Percentiles rank a stretch among this genome's conserved stretches.
These are phyloP conservation scores for Periphyllus acericola DNA, from an alignment of 2,888 invertebrate species.

Conservation along the genomic window DNA sequence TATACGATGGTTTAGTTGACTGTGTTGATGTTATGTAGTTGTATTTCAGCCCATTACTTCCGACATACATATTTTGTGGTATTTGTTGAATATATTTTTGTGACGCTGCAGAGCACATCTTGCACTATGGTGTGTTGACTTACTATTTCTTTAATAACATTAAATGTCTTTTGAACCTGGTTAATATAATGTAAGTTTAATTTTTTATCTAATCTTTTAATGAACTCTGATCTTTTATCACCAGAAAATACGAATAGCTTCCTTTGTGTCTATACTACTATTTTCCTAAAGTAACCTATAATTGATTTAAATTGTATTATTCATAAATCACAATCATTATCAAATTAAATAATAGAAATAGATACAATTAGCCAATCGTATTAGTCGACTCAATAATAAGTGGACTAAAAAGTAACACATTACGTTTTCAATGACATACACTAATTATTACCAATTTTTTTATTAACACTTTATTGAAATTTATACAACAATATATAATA, in stretches of 20 bases:
- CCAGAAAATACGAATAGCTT: conserved; percentile 19
- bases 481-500: background rate
- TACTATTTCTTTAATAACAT: conserved; percentile 5
- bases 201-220: conserved; percentile 34
- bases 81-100: background rate
- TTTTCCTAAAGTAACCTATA: background rate
- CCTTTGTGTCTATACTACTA: conserved; percentile 28
- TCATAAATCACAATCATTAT: conserved; percentile 9
- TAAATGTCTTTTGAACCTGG: conserved; percentile 27
- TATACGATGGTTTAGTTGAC: background rate
- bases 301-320: conserved; percentile 33
- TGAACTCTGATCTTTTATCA: conserved; percentile 52
- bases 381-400: background rate
- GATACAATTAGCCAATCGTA: background rate
- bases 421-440: background rate
- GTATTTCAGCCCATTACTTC: background rate
- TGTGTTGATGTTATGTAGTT: background rate
- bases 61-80: background rate
- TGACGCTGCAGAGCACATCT: conserved; percentile 30
- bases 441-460: background rate
- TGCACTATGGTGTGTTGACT: background rate
- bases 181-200: conserved; percentile 1
- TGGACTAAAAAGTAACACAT: background rate
- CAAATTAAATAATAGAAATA: background rate
- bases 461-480: background rate